These are phyloP conservation scores for Solenopsis fugax DNA, from an alignment of 1,140 invertebrate species.

Conservation along the genomic window DNA sequence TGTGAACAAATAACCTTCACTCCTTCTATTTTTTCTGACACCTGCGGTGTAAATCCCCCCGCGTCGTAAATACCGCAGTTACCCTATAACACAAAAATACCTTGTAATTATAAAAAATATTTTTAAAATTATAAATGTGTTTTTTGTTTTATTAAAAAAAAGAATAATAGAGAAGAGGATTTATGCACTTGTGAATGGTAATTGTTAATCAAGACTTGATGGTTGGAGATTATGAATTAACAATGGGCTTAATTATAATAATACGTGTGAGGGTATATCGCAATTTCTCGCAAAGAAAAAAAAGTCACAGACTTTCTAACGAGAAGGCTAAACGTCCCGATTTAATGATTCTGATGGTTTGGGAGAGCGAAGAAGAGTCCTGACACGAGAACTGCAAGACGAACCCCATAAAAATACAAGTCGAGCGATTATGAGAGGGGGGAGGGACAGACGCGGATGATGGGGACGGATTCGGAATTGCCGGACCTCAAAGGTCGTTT, in stretches of 20 bases:
- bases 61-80: too few relatives aligned
- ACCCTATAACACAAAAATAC: background rate
- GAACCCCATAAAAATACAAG: constrained; percentile 71
- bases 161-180: background rate
- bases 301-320: constrained; percentile 26
- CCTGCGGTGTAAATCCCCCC: too few relatives aligned
- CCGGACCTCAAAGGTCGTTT: constrained; percentile 83
- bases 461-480: constrained; percentile 71
- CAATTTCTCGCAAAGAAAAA: background rate
- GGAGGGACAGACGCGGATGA: constrained; percentile 49
- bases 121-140: constrained; percentile 1
- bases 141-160: constrained; percentile 2
- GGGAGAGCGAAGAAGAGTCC: constrained; percentile 3
- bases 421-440: constrained; percentile 69
- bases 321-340: constrained; percentile 26
- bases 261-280: background rate
- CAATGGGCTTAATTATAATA: constrained; percentile 18
- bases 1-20: too few relatives aligned
- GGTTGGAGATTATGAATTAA: background rate
- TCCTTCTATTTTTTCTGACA: too few relatives aligned
- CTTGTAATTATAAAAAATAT: background rate
- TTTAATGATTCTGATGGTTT: constrained; percentile 44
- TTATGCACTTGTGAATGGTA: background rate
- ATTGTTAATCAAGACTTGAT: background rate
- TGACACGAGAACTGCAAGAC: constrained; percentile 36